Evolutionary conservation across 2,113 vertebrate genomes (phyloP).

Genomic region (Ploceus nigricollis): DNA sequence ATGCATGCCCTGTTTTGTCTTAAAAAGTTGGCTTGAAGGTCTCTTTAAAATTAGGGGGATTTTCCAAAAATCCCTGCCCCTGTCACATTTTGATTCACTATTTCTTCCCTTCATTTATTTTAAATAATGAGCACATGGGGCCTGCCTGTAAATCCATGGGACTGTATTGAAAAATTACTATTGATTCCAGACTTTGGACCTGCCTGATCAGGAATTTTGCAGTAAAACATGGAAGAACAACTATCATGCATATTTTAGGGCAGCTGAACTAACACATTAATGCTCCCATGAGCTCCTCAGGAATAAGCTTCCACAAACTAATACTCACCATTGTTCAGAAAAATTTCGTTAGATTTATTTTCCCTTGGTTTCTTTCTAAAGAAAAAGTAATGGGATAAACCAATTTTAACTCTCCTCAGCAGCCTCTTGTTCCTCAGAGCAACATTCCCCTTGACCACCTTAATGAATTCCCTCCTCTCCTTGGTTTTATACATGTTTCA

Average conservation of each 20-base stretch:
- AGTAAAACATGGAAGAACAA: not conserved
- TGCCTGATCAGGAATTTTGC: not conserved
- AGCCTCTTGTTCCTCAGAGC: not conserved
- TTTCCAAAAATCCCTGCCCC: not conserved
- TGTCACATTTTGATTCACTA: not conserved
- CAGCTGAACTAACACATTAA: not conserved
- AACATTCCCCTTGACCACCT: not conserved
- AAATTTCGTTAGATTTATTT: not conserved
- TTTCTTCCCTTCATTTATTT: not conserved
- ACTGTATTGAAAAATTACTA: not conserved
- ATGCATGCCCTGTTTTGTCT: conserved; percentile 55
- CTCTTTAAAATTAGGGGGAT: not conserved
- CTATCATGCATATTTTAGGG: not conserved
- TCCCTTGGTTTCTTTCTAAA: not conserved
- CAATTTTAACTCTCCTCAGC: not conserved
- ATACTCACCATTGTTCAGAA: not conserved
- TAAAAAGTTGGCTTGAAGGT: not conserved
- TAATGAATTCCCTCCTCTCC: not conserved
- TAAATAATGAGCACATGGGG: not conserved
- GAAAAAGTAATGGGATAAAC: not conserved
- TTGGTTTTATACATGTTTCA: not conserved
- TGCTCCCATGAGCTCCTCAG: not conserved
- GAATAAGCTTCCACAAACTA: not conserved
- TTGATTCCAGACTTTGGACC: conserved; percentile 10
- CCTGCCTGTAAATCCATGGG: not conserved